A percentile compares a stretch with the other conserved stretches of the same genome.
These are phyloP conservation scores for Microplitis deprimator DNA, from an alignment of 2,888 invertebrate species.

Conservation along the genomic window DNA sequence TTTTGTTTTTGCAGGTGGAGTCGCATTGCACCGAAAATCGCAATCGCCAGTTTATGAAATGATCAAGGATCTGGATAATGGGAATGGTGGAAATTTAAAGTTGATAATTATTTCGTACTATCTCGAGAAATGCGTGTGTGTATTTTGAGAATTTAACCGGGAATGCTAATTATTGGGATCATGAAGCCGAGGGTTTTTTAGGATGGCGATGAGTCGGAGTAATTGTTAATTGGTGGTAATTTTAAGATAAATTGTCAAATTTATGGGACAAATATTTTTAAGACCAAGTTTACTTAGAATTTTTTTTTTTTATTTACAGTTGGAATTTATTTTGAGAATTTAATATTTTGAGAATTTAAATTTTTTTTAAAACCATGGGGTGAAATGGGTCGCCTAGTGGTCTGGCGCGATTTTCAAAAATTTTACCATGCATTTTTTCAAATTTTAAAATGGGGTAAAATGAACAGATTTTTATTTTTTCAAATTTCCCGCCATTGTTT, in stretches of 20 bases:
- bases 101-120: constrained; percentile 12
- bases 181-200: not conserved
- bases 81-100: not conserved
- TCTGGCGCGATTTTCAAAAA: too few relatives aligned
- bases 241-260: not conserved
- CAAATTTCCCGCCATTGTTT: too few relatives aligned
- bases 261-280: not conserved
- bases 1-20: not conserved
- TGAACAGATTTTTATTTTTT: too few relatives aligned
- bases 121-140: constrained; percentile 8
- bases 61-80: not conserved
- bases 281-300: not conserved
- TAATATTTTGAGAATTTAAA: too few relatives aligned
- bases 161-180: constrained; percentile 9
- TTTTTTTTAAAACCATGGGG: too few relatives aligned
- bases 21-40: not conserved
- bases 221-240: constrained; percentile 36
- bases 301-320: not conserved
- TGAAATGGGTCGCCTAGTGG: too few relatives aligned
- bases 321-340: not conserved
- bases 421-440: too few relatives aligned
- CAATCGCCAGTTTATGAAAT: not conserved
- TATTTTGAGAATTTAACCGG: constrained; percentile 6
- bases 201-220: not conserved
- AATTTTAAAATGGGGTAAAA: too few relatives aligned